phyloP scores from a whole-genome alignment of 2,888 invertebrate genomes.

The Aphidoletes aphidimyza region DNA sequence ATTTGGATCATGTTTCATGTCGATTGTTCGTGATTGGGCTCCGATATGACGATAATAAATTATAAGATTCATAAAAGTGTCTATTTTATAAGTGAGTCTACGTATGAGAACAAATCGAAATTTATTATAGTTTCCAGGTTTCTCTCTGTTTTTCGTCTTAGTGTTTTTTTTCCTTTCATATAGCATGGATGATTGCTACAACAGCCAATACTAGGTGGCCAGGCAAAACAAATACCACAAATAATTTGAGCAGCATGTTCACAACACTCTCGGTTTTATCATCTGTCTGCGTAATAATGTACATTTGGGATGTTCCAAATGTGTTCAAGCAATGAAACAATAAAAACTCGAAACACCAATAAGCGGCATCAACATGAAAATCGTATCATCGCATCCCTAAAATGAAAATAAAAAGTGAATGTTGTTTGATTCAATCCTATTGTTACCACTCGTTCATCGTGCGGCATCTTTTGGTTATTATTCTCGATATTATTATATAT shows the following conservation, averaged over 20 bases:
- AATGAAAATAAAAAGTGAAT: neutral
- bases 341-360: neutral
- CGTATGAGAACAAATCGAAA: no score
- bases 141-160: neutral
- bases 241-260: constrained; percentile 4
- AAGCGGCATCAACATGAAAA: neutral
- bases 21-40: constrained; percentile 13
- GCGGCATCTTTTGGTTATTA: constrained; percentile 44
- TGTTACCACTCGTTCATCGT: neutral
- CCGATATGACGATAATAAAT: neutral
- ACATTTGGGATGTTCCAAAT: neutral
- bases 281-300: constrained; percentile 22
- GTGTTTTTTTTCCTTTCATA: neutral
- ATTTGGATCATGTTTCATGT: neutral
- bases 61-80: constrained; percentile 16
- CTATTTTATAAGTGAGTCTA: no score
- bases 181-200: constrained; percentile 29
- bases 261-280: neutral
- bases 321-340: neutral
- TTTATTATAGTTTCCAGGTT: neutral
- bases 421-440: neutral
- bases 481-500: neutral
- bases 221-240: constrained; percentile 43
- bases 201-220: constrained; percentile 3
- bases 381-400: constrained; percentile 32